phyloP scores from a whole-genome alignment of 2,888 invertebrate genomes.

The Camptogramma bilineatum region DNA sequence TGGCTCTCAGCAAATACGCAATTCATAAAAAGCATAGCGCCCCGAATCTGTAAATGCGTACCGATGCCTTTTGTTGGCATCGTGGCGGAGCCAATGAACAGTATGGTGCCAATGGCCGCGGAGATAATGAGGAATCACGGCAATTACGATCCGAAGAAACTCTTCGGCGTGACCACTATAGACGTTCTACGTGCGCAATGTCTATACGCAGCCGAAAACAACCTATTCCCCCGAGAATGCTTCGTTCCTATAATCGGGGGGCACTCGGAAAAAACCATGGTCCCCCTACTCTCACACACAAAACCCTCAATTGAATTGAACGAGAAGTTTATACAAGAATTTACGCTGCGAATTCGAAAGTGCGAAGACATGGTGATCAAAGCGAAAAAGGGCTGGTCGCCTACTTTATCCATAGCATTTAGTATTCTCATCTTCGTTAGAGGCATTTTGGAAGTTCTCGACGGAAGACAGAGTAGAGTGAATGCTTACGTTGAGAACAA shows the following conservation, averaged over 20 bases:
- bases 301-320: slow-evolving; percentile 80
- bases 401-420: slow-evolving; percentile 88
- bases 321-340: slow-evolving; percentile 70
- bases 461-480: slow-evolving; percentile 54
- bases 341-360: slow-evolving; percentile 79
- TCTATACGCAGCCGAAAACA: slow-evolving; percentile 88
- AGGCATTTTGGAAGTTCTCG: slow-evolving; percentile 81
- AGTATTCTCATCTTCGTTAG: slow-evolving; percentile 86
- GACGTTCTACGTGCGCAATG: slow-evolving; percentile 91
- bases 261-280: slow-evolving; percentile 89
- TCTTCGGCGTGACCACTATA: slow-evolving; percentile 91
- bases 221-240: slow-evolving; percentile 87
- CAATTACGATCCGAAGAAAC: slow-evolving; percentile 85
- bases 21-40: slow-evolving; percentile 65
- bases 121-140: slow-evolving; percentile 69
- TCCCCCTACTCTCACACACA: slow-evolving; percentile 91
- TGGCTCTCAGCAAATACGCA: slow-evolving; percentile 82
- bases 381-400: slow-evolving; percentile 86
- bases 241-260: slow-evolving; percentile 92
- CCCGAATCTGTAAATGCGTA: slow-evolving; percentile 56
- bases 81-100: slow-evolving; percentile 77
- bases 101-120: slow-evolving; percentile 74
- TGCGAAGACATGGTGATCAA: slow-evolving; percentile 87
- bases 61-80: slow-evolving; percentile 74
- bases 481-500: slow-evolving; percentile 71